phyloP scores from a whole-genome alignment of 1,140 invertebrate genomes.

The Drosophila lacertosa region DNA sequence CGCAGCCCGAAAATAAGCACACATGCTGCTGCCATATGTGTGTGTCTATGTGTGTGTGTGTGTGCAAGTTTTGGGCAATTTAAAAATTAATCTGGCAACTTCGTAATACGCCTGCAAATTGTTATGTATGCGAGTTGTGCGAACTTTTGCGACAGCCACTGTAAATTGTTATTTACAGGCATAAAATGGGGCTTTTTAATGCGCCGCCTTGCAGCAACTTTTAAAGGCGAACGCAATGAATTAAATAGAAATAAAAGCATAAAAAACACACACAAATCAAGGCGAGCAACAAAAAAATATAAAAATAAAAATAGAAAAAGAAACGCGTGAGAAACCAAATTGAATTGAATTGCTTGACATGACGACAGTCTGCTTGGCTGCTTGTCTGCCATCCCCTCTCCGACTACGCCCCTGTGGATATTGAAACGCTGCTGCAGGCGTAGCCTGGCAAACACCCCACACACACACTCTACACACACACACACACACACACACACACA shows the following conservation, averaged over 20 bases:
- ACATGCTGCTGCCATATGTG: too few relatives aligned
- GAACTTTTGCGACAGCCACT: slow-evolving; percentile 20
- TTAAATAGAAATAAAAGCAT: slow-evolving; percentile 76
- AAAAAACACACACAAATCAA: slow-evolving; percentile 33
- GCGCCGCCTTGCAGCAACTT: slow-evolving; percentile 27
- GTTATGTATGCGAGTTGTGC: slow-evolving; percentile 44
- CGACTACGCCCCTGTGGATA: slow-evolving; percentile 31
- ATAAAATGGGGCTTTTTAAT: slow-evolving; percentile 50
- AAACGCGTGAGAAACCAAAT: slow-evolving; percentile 81
- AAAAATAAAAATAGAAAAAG: too few relatives aligned
- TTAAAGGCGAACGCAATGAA: slow-evolving; percentile 55
- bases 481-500: neutral
- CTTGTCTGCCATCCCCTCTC: slow-evolving; percentile 1
- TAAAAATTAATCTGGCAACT: slow-evolving; percentile 48
- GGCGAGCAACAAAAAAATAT: too few relatives aligned
- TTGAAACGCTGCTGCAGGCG: slow-evolving; percentile 62
- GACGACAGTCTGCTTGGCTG: slow-evolving; percentile 56
- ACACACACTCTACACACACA: neutral
- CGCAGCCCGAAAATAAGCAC: too few relatives aligned
- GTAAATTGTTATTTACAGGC: slow-evolving; percentile 64
- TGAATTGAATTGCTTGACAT: slow-evolving; percentile 83
- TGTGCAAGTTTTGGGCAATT: slow-evolving; percentile 40
- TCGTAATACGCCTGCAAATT: slow-evolving; percentile 48
- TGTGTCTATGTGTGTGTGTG: slow-evolving; percentile 14
- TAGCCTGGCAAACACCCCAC: neutral